Conservation (phyloP, 2,797 vertebrate species). For the Lutra lutra region DNA sequence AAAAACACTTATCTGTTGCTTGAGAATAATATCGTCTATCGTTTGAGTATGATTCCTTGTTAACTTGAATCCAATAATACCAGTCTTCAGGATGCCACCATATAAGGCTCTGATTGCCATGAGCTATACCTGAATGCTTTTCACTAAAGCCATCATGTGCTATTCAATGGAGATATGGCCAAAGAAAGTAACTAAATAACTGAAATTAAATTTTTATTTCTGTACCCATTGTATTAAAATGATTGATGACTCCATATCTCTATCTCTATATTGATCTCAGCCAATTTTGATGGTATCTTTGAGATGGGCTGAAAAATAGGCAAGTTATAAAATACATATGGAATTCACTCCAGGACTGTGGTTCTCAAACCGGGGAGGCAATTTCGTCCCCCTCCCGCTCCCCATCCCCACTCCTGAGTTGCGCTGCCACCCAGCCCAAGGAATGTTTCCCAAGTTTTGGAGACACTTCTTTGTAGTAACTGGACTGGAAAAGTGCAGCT, state of each 20-base stretch:
- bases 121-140: not conserved
- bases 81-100: not conserved
- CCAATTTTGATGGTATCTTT: not conserved
- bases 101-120: not conserved
- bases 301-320: not conserved
- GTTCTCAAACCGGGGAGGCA: not conserved
- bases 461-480: not conserved
- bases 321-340: not conserved
- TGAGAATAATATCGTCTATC: not conserved
- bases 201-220: not conserved
- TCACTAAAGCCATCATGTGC: not conserved
- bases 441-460: not conserved
- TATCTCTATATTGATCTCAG: not conserved
- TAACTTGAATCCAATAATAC: not conserved
- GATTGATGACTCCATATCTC: not conserved
- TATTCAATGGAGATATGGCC: not conserved
- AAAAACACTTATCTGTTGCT: not conserved
- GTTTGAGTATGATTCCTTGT: not conserved
- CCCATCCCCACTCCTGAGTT: too few species aligned
- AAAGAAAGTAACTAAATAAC: not conserved
- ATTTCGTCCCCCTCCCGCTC: not conserved
- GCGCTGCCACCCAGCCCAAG: rapidly evolving
- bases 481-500: not conserved
- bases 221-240: not conserved
- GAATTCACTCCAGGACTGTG: not conserved